Evolutionary conservation across 2,888 invertebrate species (phyloP), one percentile per base, ranked within the genome.

Genomic region (Agriotes lineatus): DNA sequence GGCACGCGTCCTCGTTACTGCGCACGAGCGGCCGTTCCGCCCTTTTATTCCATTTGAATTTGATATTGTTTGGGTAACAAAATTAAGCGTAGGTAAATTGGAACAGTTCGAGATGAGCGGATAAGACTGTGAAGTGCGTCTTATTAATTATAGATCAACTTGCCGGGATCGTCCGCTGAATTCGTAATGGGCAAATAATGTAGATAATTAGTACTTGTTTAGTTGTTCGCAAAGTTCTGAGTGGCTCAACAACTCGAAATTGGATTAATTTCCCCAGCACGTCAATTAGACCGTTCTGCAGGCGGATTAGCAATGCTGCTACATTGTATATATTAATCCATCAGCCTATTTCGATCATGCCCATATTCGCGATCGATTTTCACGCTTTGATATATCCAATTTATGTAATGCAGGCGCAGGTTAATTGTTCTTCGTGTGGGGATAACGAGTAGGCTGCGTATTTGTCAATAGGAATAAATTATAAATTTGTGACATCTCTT

Each of bases 1-100:
- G 81, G 84, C 74, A 81, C 77, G 75, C 74, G 72, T 72, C 74
- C 63, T 76, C 19, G 52, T 52, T 52, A 52, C 52, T 50, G 37
- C 37, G 50, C 61, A 61, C 61, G 48, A 52, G 52, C 52, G 30
- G 18, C 9, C 25, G 18, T 33, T 52, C 18, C 33, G 14, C 52
- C 10, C 30, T 18, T 30, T 52, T 52, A 52, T 52, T 52, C 18
- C 30, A 52, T 52, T 52, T 52, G 33, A 52, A 33, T 52, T 52
- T 16, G 39, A 6, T 39, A 14, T 39, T 39, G 10, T 25, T 25
- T 25, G 25, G 20, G 14, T 25, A 25, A 25, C 25, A 25, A 7
- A 22, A 39, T 25, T 5, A 25, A 5, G 25, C 25, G 7, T 25
- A 7, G 25, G 25, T 3, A 25, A 25, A 25, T 25, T 7, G 25